Base-by-base conservation (phyloP, 2,113 vertebrate genomes). In the Protobothrops flavoviridis region DNA sequence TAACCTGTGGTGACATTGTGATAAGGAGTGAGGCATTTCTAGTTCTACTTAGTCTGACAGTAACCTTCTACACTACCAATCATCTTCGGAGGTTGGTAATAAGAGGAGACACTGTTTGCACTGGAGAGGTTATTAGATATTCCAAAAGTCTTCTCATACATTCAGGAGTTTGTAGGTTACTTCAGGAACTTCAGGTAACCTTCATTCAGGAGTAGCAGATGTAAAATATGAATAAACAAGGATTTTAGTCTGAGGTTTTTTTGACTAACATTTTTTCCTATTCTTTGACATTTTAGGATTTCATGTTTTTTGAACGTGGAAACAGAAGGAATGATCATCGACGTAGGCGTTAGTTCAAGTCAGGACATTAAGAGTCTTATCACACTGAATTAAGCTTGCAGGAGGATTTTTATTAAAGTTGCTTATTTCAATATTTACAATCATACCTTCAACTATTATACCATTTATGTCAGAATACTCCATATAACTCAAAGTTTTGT, bases 251-350 rank as follows among this genome's bases (percentile, higher is more conserved):
- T 56, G 2, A 15, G 15, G 21, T 81, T 90, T 4, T 57, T 57
- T 2, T 81, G 33, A 56, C 59, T 24, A 45, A 61, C 39, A 3
- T n/a, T 11, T 53, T 48, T 86, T 61, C 89, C 29, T 53, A 64
- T 21, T 45, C 3, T 93, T 89, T 86, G 55, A 29, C 45, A n/a
- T 4, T 24, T 11, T 55, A 93, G 92, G 89, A 93, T 53, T 52
- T 90, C 74, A 93, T 93, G 89, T 90, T 43, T 69, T 93, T 93
- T 45, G 92, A 93, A 93, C 56, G 17, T 29, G 56, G 45, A 64
- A 87, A 69, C 23, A 43, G 17, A 29, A 13, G 21, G 9, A 69
- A 21, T 3, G 23, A 29, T 56, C 21, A 1, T 43, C 8, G 29
- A n/a, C 23, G 0, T 81, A 91, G 91, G 55, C 85, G 2, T 88